Evolutionary conservation across 2,797 vertebrate genomes (phyloP).

Genomic region (Acanthornis magna): DNA sequence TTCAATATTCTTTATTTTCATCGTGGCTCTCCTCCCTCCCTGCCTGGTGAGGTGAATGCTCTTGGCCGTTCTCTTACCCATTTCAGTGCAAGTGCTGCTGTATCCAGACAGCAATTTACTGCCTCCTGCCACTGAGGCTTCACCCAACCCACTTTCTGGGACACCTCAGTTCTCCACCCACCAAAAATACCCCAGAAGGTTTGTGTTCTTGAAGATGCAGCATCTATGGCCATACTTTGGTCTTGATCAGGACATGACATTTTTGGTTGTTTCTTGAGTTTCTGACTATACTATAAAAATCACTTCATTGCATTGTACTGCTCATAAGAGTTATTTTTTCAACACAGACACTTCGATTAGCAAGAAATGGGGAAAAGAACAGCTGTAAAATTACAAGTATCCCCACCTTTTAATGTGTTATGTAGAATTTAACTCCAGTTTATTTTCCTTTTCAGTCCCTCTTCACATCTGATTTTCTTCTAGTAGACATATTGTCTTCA

Average conservation of each 20-base stretch:
- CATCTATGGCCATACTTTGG: background rate
- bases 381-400: background rate
- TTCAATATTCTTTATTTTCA: background rate
- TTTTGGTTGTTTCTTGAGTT: background rate
- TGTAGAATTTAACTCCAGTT: background rate
- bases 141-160: background rate
- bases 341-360: rapidly evolving
- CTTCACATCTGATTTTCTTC: background rate
- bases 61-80: background rate
- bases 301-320: background rate
- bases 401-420: background rate
- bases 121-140: background rate
- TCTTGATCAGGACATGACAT: background rate
- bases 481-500: background rate
- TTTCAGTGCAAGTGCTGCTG: background rate
- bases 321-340: background rate
- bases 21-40: background rate
- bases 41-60: background rate
- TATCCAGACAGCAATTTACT: background rate
- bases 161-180: background rate
- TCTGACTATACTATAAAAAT: background rate
- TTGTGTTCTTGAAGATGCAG: background rate
- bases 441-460: background rate
- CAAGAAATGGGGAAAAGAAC: background rate
- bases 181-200: too few species aligned